Evolutionary conservation across 2,888 invertebrate genomes (phyloP), one percentile per base, ranked within the genome.

Genomic region (Thymelicus lineola): DNA sequence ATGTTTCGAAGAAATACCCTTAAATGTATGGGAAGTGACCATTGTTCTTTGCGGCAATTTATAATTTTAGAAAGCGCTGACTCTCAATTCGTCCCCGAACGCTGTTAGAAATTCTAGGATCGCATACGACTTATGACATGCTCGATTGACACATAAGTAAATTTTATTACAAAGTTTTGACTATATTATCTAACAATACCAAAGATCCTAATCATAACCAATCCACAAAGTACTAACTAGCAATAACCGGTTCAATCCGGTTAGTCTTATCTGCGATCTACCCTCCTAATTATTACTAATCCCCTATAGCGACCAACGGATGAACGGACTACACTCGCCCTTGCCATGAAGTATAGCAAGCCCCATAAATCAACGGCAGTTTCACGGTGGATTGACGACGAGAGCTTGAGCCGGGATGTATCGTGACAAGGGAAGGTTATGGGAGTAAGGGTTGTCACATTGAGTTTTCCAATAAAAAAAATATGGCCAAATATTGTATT

Each of bases 281-380:
- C 60, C 61, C 67, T 60, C 45, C 28, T 66, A 42, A 60, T 59
- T 66, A 48, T 15, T 58, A 6, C 45, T 55, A 50, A 50, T 62
- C 62, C 50, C 61, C 48, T 12, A 0, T 9, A 10, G 9, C 12
- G 42, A 42, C 10, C 42, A 10, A 5, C 12, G 14, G 35, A 6
- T 48, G 48, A 20, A 28, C 28, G 46, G 28, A 61, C n/a, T 61
- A 46, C 9, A 17, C n/a, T 57, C 68, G 46, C 68, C 57, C 68
- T 60, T 55, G 35, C 68, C 57, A 58, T 68, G 68, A 70, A 50
- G 38, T 53, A 60, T 70, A 65, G 65, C 46, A 71, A 59, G 60
- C 53, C 67, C 68, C 68, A 75, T 75, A 75, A 75, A 75, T 75
- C 75, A 72, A 58, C 70, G 66, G 66, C 72, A 71, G 70, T 73